Base-by-base conservation (phyloP, 2,888 invertebrate genomes). In the Acheta domesticus region DNA sequence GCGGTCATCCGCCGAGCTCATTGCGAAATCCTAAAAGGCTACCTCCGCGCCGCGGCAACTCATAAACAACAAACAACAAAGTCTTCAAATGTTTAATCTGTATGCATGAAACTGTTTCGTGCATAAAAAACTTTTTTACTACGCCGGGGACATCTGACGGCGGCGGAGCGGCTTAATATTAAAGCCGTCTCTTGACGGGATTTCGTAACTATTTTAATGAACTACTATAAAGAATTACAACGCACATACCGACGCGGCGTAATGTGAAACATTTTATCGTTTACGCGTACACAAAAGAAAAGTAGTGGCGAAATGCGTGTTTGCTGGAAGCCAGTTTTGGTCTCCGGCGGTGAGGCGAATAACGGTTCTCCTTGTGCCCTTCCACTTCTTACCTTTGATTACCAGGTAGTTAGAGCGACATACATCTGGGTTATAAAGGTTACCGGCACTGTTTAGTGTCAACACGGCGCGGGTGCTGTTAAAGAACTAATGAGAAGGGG, bases 51-150 rank as follows among this genome's bases (percentile, higher is more conserved):
- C 62, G n/a, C 62, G 62, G 62, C 16, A 62, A 19, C 62, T n/a
- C 62, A 62, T 62, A 62, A 62, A 62, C 62, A 62, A 62, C 62
- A 14, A 62, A 62, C 62, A 62, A 62, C 62, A 62, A 62, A 62
- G 36, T n/a, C 62, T 62, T 62, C 62, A 62, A 62, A 62, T 62
- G 62, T 62, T 62, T 62, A 62, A 62, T 62, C 62, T 62, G 62
- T 62, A 62, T 62, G 62, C 62, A 62, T 62, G 62, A 62, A 62
- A 62, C 62, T 19, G 62, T 62, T 62, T 62, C n/a, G 62, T 14
- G 62, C n/a, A 19, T 62, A 62, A 62, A 36, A 62, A 62, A 62
- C 16, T 62, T 62, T 36, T 36, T 62, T 62, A 62, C 62, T 19
- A 14, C 62, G 62, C 1, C 16, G 14, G 62, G 62, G 62, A 62